Conservation (phyloP, 2,113 vertebrate genomes). For the Dasyurus viverrinus region DNA sequence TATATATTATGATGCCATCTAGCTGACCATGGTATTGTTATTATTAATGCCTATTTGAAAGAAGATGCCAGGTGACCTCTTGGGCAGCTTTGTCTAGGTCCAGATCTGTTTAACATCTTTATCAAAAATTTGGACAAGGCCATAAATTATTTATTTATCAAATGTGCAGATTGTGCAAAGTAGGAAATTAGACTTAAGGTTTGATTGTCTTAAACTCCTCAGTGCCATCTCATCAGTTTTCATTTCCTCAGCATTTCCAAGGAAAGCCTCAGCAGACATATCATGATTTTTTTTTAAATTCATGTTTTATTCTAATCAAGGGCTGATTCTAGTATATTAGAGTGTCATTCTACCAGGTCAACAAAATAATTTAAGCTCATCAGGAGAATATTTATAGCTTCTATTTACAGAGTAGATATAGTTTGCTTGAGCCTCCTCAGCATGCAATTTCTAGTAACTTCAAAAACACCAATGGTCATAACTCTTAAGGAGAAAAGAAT, state of each 20-base stretch:
- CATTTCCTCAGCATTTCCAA: not conserved
- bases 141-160: not conserved
- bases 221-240: not conserved
- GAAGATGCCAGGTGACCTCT: not conserved
- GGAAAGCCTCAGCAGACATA: not conserved
- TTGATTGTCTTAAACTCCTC: not conserved
- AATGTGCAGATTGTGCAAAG: not conserved
- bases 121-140: not conserved
- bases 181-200: not conserved
- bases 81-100: not conserved
- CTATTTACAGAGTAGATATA: not conserved
- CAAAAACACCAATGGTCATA: not conserved
- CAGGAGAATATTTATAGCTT: not conserved
- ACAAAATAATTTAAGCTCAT: not conserved
- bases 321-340: not conserved
- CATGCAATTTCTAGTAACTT: not conserved
- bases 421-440: not conserved
- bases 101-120: not conserved
- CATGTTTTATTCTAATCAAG: not conserved
- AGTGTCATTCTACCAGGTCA: not conserved
- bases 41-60: not conserved
- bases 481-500: not conserved
- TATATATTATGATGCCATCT: not conserved
- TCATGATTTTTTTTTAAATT: not conserved
- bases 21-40: not conserved